phyloP scores from a whole-genome alignment of 1,140 invertebrate genomes.

The Pinna nobilis region DNA sequence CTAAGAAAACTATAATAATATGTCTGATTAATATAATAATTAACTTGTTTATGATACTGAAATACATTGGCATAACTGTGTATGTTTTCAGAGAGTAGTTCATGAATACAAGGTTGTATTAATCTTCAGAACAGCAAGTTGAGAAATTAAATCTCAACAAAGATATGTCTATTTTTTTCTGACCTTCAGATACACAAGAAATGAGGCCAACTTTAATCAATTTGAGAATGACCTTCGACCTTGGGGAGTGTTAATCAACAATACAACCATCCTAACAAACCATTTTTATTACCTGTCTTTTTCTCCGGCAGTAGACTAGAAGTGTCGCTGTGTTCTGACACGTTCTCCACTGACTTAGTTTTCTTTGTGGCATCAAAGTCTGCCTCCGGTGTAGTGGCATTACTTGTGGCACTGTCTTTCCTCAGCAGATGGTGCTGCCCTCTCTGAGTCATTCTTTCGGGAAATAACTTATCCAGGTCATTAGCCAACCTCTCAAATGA shows the following conservation, averaged over 20 bases:
- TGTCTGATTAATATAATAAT: no score
- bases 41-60: no score
- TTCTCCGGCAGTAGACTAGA: slow-evolving; percentile 43
- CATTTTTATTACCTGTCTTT: slow-evolving; percentile 33
- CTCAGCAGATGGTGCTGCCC: slow-evolving; percentile 62
- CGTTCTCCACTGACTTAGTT: slow-evolving; percentile 42
- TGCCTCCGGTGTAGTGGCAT: slow-evolving; percentile 57
- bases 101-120: no score
- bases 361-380: slow-evolving; percentile 68
- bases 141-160: background rate
- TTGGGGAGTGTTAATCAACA: no score
- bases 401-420: slow-evolving; percentile 36
- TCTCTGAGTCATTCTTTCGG: slow-evolving; percentile 65
- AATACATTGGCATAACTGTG: no score
- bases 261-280: background rate
- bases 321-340: slow-evolving; percentile 59
- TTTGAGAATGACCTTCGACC: no score
- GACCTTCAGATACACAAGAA: no score
- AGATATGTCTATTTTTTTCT: no score
- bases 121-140: no score
- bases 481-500: slow-evolving; percentile 66
- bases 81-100: no score
- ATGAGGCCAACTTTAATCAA: no score
- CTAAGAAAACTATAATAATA: background rate
- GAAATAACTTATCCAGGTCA: slow-evolving; percentile 72